A percentile compares a stretch with the other conserved stretches of the same genome.
Evolutionary conservation across 1,140 invertebrate species (phyloP).

Genomic region (Orius insidiosus): DNA sequence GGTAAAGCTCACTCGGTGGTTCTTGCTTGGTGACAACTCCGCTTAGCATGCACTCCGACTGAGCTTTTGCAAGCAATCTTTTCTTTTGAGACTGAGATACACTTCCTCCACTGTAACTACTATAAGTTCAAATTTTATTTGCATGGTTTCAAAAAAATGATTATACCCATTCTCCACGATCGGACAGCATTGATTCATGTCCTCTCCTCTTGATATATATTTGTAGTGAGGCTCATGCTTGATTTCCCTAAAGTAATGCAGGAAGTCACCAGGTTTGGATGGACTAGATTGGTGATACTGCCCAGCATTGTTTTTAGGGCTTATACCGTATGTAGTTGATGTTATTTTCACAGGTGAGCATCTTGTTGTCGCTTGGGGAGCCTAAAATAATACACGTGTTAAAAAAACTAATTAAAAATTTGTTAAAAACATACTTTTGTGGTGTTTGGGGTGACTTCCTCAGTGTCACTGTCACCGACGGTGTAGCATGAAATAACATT

Average conservation of each 20-base stretch:
- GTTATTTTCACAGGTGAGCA: constrained; percentile 12
- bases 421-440: no score
- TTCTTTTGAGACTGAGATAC: constrained; percentile 68
- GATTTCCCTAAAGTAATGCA: constrained; percentile 20
- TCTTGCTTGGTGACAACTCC: constrained; percentile 30
- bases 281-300: constrained; percentile 14
- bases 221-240: constrained; percentile 27
- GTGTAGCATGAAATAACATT: constrained; percentile 70
- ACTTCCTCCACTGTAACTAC: constrained; percentile 25
- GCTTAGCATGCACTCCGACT: constrained; percentile 55
- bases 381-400: no score
- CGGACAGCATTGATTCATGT: constrained; percentile 11
- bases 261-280: constrained; percentile 9
- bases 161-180: constrained; percentile 9
- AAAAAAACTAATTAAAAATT: no score
- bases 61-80: constrained; percentile 65
- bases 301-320: background rate
- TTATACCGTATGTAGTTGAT: constrained; percentile 1
- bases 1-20: constrained; percentile 22
- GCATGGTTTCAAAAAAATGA: background rate
- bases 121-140: background rate
- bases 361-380: constrained; percentile 12
- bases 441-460: constrained; percentile 28
- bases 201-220: constrained; percentile 15
- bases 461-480: constrained; percentile 59